Evolutionary conservation across 2,888 invertebrate species (phyloP), one percentile per base, ranked within the genome.

Genomic region (Pollenia griseotomentosa): DNA sequence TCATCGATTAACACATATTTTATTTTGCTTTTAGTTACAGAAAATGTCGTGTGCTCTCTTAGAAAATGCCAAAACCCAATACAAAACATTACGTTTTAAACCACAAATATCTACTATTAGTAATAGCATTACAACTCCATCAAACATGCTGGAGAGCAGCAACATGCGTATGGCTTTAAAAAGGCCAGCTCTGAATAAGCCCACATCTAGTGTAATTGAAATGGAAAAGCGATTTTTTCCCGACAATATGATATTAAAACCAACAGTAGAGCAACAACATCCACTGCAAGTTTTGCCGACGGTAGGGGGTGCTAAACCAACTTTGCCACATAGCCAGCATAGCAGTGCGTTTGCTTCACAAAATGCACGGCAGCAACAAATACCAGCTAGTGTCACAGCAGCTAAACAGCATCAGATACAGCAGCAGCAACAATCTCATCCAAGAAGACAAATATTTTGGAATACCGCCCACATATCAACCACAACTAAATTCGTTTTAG

Each of bases 401-500:
- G 75, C 16, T 40, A 83, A 79, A 53, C 88, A 57, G 16, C 82
- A 16, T n/a, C 78, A 48, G 33, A 70, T n/a, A 23, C 88, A 59
- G 14, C 85, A 74, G 7, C 70, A 16, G 48, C 85, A 77, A 48
- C 85, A 55, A 12, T 23, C 46, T 57, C 87, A 68, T 77, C 86
- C 88, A 9, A 91, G 93, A 12, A 90, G 93, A 7, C 93, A 93
- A 89, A 93, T 93, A 61, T 93, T 92, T 92, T 96, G 95, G 95
- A 95, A 96, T 90, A 94, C 95, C 0, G 94, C 94, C 2, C 93
- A 95, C 82, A 93, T 96, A 75, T 94, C 94, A 8, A 92, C 94
- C 6, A 94, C 94, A 51, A 95, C 95, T 0, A 92, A 94, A 83
- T 96, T 96, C 90, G 94, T 96, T 12, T 94, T 96, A 92, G 95